Conservation (phyloP, 2,113 vertebrate species). For the Crotalus tigris region DNA sequence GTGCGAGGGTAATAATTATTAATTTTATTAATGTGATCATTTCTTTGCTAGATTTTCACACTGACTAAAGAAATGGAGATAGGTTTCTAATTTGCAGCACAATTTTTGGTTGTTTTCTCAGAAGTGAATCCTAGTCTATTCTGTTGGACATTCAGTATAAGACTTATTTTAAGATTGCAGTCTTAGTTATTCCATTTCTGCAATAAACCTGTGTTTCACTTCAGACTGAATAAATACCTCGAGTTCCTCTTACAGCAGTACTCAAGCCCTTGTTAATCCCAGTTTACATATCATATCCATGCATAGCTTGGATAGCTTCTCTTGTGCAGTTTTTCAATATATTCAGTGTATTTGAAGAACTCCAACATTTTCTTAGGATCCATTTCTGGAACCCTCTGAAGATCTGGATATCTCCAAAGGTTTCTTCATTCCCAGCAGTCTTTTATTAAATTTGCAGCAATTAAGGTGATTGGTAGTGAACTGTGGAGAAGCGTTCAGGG, state of each 20-base stretch:
- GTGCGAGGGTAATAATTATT: constrained; percentile 83
- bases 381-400: background rate
- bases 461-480: background rate
- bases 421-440: background rate
- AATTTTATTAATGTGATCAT: constrained; percentile 31
- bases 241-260: background rate
- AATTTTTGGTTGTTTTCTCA: background rate
- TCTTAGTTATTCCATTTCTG: background rate
- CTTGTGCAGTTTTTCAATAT: background rate
- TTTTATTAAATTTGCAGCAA: background rate
- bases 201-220: background rate
- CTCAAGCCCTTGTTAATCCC: background rate
- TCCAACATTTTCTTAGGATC: background rate
- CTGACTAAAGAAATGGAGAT: background rate
- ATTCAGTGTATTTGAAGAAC: background rate
- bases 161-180: background rate
- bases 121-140: background rate
- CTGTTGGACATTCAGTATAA: background rate
- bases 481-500: background rate
- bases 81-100: background rate
- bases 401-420: background rate
- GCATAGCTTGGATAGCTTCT: background rate
- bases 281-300: background rate
- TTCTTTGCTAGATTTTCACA: background rate
- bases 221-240: background rate